A percentile compares a stretch with the other conserved stretches of the same genome.
Conservation (phyloP, 2,797 vertebrate genomes). For the Discoglossus pictus region DNA sequence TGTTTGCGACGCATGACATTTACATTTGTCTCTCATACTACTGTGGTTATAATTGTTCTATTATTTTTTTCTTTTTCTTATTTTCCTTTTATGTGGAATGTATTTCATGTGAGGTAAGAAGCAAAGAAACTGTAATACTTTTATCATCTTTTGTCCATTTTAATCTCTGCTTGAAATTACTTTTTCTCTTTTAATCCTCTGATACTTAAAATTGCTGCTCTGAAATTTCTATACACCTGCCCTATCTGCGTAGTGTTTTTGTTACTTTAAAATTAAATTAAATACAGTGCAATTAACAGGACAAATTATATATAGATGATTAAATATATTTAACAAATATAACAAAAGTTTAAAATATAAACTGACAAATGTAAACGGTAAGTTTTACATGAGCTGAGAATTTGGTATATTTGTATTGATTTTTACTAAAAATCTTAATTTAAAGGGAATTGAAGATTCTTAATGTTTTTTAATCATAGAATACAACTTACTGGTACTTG, state of each 20-base stretch:
- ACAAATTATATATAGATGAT: too few species aligned
- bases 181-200: conserved; percentile 59
- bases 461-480: too few species aligned
- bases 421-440: too few species aligned
- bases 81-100: conserved; percentile 77
- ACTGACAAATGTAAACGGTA: too few species aligned
- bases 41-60: conserved; percentile 72
- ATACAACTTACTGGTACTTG: too few species aligned
- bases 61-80: conserved; percentile 70
- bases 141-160: conserved; percentile 63
- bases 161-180: conserved; percentile 61
- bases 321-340: too few species aligned
- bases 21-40: conserved; percentile 65
- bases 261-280: conserved; percentile 46
- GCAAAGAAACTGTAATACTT: conserved; percentile 66
- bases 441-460: too few species aligned
- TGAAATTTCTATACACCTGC: conserved; percentile 56
- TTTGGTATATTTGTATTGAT: too few species aligned
- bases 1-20: conserved; percentile 62
- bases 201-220: conserved; percentile 60
- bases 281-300: too few species aligned
- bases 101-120: conserved; percentile 82
- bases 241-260: too few species aligned
- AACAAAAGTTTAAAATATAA: too few species aligned
- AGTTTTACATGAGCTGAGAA: too few species aligned